Base-by-base conservation (phyloP, 2,888 invertebrate species). In the Diloba caeruleocephala region DNA sequence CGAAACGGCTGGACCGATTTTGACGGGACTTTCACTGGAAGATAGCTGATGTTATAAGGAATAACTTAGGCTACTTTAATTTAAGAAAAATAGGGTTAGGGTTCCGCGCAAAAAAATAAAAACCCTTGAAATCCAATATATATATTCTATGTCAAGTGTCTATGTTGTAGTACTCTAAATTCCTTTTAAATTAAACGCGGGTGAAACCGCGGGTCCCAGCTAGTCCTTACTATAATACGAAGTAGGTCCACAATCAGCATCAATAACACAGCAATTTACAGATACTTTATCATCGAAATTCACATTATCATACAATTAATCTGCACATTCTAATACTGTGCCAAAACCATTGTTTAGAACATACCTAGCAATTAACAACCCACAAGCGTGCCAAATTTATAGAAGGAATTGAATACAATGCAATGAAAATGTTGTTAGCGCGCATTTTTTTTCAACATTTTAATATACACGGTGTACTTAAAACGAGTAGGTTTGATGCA, bases 311-410 rank as follows among this genome's bases (percentile, higher is more conserved):
- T 37, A 58, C 13, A 32, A 51, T 58, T 46, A 29, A 32, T 37
- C 7, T 39, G 28, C 25, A 31, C 12, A 29, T 34, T 61, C 17
- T 32, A 42, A 10, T 15, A 28, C 5, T 31, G 5, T 14, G 15
- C 23, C 23, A 17, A 46, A 57, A 51, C 42, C 12, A 58, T 62
- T 65, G 46, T 62, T 39, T 36, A 9, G 12, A 6, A 6, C n/a
- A 7, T 19, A 43, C 32, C 25, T 3, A 33, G 34, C 45, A 59
- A 59, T 63, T 60, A 54, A 39, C 49, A 10, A 12, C 63, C 60
- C 38, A 65, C 63, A n/a, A 26, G 28, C 31, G 15, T 39, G 42
- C 14, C 6, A 23, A 34, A 39, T 58, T 21, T 36, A 43, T 51
- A 25, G 17, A 19, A 41, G n/a, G 31, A 45, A 31, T 43, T 46